These are phyloP conservation scores for Cossypha caffra DNA, from an alignment of 2,797 vertebrate genomes.

Conservation along the genomic window DNA sequence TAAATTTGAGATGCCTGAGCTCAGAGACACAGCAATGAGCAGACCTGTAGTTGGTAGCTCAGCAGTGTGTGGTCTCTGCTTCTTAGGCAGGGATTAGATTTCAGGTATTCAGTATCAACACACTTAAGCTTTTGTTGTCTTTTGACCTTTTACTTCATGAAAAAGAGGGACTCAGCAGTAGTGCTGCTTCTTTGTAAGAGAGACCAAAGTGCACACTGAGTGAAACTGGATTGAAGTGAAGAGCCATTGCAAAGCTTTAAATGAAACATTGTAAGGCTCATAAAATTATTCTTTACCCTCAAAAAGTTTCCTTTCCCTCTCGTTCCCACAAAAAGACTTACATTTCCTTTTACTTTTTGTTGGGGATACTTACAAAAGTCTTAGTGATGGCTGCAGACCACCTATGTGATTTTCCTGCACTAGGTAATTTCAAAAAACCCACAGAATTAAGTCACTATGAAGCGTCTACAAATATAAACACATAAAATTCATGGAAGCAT, in stretches of 20 bases:
- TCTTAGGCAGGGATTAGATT: background rate
- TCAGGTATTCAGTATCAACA: background rate
- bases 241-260: background rate
- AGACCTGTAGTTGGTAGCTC: background rate
- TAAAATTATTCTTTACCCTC: background rate
- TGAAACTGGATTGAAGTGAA: background rate
- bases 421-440: background rate
- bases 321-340: background rate
- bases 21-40: background rate
- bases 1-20: background rate
- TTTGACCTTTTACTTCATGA: conserved; percentile 9
- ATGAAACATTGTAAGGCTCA: background rate
- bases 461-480: background rate
- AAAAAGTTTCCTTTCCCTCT: background rate
- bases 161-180: background rate
- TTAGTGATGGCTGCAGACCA: background rate
- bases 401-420: background rate
- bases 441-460: background rate
- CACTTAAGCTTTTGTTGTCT: background rate
- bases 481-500: background rate
- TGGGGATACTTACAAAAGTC: background rate
- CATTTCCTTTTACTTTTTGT: background rate
- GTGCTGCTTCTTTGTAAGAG: background rate
- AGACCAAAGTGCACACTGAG: background rate
- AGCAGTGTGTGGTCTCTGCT: background rate